Conservation (phyloP, 2,113 vertebrate species). For the Peromyscus californicus region DNA sequence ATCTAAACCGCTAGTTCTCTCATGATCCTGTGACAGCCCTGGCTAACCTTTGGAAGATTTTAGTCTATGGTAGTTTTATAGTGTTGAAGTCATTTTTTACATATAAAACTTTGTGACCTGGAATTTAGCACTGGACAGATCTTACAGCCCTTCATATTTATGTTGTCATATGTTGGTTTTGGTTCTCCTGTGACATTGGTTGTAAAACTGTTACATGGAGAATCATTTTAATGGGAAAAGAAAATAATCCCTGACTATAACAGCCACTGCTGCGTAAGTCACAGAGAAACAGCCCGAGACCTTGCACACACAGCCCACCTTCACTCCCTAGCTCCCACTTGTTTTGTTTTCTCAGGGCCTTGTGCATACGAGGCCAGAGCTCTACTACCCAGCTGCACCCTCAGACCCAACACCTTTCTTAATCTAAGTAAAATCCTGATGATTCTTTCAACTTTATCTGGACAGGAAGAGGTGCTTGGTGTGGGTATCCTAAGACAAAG, state of each 20-base stretch:
- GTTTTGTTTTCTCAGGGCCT: neutral
- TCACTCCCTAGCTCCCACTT: neutral
- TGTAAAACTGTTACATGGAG: neutral
- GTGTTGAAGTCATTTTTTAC: neutral
- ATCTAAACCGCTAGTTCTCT: neutral
- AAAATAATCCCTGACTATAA: neutral
- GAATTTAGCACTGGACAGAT: neutral
- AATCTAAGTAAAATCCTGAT: neutral
- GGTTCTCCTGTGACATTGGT: neutral
- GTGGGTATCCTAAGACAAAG: neutral
- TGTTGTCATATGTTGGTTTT: neutral
- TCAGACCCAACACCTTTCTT: neutral
- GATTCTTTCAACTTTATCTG: neutral
- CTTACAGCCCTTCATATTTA: neutral
- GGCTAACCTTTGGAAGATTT: slow-evolving; percentile 42
- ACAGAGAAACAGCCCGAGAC: neutral
- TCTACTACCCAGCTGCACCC: neutral
- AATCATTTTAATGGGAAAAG: slow-evolving; percentile 27
- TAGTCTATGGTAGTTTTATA: neutral
- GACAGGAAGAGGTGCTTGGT: neutral
- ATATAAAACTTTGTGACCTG: slow-evolving; percentile 11
- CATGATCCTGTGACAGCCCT: neutral
- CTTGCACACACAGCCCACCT: neutral
- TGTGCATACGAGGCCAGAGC: neutral
- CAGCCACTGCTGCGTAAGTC: neutral